Base-by-base conservation (phyloP, 2,797 vertebrate species). In the Bovichtus variegatus region DNA sequence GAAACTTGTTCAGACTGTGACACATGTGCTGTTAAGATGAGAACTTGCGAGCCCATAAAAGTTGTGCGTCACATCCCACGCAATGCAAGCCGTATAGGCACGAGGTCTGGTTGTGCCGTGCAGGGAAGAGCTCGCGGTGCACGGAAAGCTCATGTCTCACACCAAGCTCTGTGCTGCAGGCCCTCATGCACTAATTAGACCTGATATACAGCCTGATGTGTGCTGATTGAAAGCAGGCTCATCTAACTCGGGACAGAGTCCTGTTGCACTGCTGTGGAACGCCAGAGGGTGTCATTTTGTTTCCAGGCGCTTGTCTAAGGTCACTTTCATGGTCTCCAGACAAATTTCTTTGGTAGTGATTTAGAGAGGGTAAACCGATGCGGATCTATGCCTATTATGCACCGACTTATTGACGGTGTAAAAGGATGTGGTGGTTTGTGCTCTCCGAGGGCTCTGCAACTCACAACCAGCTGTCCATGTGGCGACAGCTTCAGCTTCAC, bases 391-490 rank as follows among this genome's bases (percentile, higher is more conserved):
- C 51, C n/a, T 69, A 72, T 85, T 80, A 61, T 81, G 68, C 76
- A 65, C 74, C 53, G 82, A 80, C 61, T 67, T 82, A 80, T 76
- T 78, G 81, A 87, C 36, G 58, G 67, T 53, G 75, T 80, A 67
- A 83, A 80, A 83, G 76, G 83, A 88, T 88, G 85, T 84, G 80
- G 66, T 40, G 67, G 80, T 81, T 71, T 81, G 71, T 44, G 47
- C 41, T 76, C 67, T 71, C 5, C n/a, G 72, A 31, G 55, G 65
- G 53, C 58, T 72, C 84, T 89, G 0, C 25, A 85, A 73, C 85
- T 69, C 85, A 43, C 90, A 94, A 94, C 93, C 96, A 96, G 96
- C 96, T 96, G 96, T 95, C 95, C 89, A 93, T 85, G 78, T 86
- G 90, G 84, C 91, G 94, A 95, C 95, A 95, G 92, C 92, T 92